Percentiles rank a stretch among this genome's conserved stretches.
Conservation (phyloP, 2,113 vertebrate genomes). For the Spermophilus dauricus region DNA sequence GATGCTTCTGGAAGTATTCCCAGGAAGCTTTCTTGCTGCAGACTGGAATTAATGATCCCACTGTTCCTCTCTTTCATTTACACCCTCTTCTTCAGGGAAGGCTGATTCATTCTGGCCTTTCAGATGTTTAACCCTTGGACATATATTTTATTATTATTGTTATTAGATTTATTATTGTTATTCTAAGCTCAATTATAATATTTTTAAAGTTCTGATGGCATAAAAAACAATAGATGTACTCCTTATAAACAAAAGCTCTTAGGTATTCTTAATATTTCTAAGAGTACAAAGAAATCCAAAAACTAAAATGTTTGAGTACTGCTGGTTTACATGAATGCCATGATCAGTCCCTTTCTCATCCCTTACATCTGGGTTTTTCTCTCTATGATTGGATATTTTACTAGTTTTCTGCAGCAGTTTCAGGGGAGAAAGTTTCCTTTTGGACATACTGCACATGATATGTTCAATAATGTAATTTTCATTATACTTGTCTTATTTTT, state of each 20-base stretch:
- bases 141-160: no score
- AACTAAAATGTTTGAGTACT: background rate
- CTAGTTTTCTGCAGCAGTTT: background rate
- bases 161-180: background rate
- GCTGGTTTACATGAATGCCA: background rate
- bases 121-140: slow-evolving; percentile 90
- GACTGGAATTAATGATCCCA: slow-evolving; percentile 81
- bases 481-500: background rate
- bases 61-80: slow-evolving; percentile 87
- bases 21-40: slow-evolving; percentile 26
- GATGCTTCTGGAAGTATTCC: slow-evolving; percentile 61
- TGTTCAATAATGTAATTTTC: background rate
- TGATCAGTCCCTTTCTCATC: background rate
- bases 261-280: background rate
- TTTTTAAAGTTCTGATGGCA: background rate
- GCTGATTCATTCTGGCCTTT: slow-evolving; percentile 88
- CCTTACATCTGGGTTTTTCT: background rate
- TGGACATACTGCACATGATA: background rate
- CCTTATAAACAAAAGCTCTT: background rate
- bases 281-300: background rate
- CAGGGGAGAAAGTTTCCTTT: background rate
- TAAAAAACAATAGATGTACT: background rate
- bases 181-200: background rate
- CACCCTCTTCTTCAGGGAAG: slow-evolving; percentile 90
- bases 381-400: background rate